Evolutionary conservation across 2,113 vertebrate species (phyloP).

Genomic region (Kobus ellipsiprymnus): DNA sequence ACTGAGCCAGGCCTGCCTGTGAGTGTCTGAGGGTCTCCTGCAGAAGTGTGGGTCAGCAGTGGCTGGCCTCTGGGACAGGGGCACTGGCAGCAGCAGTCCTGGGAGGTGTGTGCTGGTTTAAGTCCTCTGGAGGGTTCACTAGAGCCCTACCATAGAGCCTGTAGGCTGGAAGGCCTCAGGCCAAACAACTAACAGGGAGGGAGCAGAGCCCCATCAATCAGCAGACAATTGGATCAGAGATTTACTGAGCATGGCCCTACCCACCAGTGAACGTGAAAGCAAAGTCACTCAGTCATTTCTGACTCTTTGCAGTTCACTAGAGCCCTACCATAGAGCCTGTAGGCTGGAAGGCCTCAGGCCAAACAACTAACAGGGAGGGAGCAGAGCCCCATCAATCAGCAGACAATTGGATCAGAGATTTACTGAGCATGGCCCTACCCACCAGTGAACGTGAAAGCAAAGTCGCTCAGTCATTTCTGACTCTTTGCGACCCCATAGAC

Average conservation of each 20-base stretch:
- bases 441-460: too few species aligned
- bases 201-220: not conserved
- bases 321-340: not conserved
- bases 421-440: not conserved
- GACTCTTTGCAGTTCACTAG: too few species aligned
- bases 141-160: not conserved
- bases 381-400: not conserved
- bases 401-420: not conserved
- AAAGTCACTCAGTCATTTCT: too few species aligned
- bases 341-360: not conserved
- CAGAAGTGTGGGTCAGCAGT: not conserved
- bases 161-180: not conserved
- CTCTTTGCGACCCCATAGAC: too few species aligned
- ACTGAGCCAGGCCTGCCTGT: not conserved
- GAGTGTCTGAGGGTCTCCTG: not conserved
- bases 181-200: not conserved
- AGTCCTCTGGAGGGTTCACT: not conserved
- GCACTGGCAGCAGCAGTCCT: not conserved
- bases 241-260: not conserved
- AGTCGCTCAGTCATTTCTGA: too few species aligned
- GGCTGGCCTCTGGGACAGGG: not conserved
- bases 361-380: not conserved
- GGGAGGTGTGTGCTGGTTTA: not conserved
- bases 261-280: too few species aligned
- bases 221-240: not conserved